Base-by-base conservation (phyloP, 2,113 vertebrate genomes). In the Chaenogobius annularis region DNA sequence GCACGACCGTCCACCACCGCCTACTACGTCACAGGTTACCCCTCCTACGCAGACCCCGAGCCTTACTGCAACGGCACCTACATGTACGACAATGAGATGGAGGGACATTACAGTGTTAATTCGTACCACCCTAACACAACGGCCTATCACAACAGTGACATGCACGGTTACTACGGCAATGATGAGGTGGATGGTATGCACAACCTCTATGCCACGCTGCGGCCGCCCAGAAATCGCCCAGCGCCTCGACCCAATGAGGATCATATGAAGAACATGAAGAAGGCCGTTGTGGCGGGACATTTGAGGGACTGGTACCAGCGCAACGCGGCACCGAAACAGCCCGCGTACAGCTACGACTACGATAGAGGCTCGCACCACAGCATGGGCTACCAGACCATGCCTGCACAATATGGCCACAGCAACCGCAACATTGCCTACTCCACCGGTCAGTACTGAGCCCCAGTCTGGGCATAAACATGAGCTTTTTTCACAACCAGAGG, bases 261-360 rank as follows among this genome's bases (percentile, higher is more conserved):
- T 26, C 89, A 92, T 58, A 90, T 88, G 84, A 96, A 93, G 93
- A 96, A 93, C 90, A 91, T 96, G 88, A 95, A 98, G 78, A 98
- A 94, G 88, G 96, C 96, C 58, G 80, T 97, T 87, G 98, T 98
- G 50, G 95, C 94, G 0, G 96, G 98, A 83, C 97, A 98, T 75
- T 87, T 99, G 69, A 94, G 94, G 15, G 97, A 96, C 80, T 99
- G 98, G 98, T 99, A 99, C 93, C 95, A 98, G 13, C 95, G 98
- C 40, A 96, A 96, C 82, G 90, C 95, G 0, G 81, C 89, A 19
- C 94, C 94, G 19, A 97, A 93, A 75, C 97, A 94, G 85, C 74
- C 90, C 0, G 85, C 90, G 37, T 94, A 95, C 68, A 93, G 95
- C 90, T 94, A 94, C 47, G 95, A 97, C 69, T 93, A 93, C 0